phyloP scores from a whole-genome alignment of 2,888 invertebrate genomes.

The Limenitis camilla region DNA sequence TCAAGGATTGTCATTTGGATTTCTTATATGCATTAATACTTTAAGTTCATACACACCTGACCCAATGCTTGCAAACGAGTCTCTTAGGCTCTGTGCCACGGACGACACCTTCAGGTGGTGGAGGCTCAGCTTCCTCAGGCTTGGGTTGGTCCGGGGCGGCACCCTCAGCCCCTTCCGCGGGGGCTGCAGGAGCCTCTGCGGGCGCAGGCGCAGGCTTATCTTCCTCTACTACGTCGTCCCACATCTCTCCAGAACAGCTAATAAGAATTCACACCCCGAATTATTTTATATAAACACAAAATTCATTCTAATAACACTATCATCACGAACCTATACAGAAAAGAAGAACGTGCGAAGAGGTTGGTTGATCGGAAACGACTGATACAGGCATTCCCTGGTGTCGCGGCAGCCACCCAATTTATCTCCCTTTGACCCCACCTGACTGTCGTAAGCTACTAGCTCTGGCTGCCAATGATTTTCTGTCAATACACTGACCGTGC shows the following conservation, averaged over 20 bases:
- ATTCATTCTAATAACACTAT: conserved; percentile 17
- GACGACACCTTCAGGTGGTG: conserved; percentile 53
- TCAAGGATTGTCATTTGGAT: no score
- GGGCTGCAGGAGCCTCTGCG: conserved; percentile 34
- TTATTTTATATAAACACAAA: conserved; percentile 11
- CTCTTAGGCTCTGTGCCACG: conserved; percentile 76
- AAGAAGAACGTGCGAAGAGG: conserved; percentile 63
- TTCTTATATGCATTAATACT: no score
- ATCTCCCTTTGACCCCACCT: conserved; percentile 67
- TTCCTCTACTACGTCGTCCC: conserved; percentile 76
- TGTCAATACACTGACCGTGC: conserved; percentile 67
- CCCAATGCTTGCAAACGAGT: conserved; percentile 87
- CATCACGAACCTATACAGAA: conserved; percentile 56
- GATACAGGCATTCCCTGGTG: conserved; percentile 44
- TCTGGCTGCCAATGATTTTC: conserved; percentile 65
- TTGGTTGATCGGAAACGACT: conserved; percentile 66
- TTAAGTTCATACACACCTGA: conserved; percentile 68
- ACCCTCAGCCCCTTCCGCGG: conserved; percentile 35
- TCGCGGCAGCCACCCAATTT: conserved; percentile 63
- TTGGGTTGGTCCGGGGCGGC: conserved; percentile 44
- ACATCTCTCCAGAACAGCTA: conserved; percentile 61
- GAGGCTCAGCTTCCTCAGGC: conserved; percentile 61
- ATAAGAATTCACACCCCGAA: conserved; percentile 43
- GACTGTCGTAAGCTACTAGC: conserved; percentile 57
- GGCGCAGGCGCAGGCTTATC: conserved; percentile 35